Evolutionary conservation across 2,888 invertebrate genomes (phyloP), one percentile per base, ranked within the genome.

Genomic region (Isotomurus palustris): DNA sequence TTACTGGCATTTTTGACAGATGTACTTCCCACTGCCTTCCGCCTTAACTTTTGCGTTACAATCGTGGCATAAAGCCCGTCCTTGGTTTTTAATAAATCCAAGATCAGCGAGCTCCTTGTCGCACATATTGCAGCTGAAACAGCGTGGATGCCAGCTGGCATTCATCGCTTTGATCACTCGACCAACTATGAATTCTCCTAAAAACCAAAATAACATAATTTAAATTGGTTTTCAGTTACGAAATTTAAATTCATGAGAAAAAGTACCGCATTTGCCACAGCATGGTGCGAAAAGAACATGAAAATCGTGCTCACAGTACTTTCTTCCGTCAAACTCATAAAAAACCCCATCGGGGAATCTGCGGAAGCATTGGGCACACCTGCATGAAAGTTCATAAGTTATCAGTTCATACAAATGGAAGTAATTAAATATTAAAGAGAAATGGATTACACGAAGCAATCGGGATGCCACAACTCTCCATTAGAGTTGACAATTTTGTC

Each of bases 111-210:
- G 79, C 75, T 92, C 91, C 60, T 86, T 84, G 69, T 82, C 82
- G 76, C 99, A 99, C 76, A 92, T 83, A 75, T 96, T 91, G 74
- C 99, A 99, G 22, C 90, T 85, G 81, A 99, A 99, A 76, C 99
- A 99, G 60, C 85, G 84, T 2, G 97, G 96, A 79, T 99, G 99
- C 99, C 99, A 99, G 76, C 91, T 95, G 29, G 91, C 85, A 73
- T 96, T 94, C 94, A 99, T 96, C 1, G 99, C 99, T 76, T 99
- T 99, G 74, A 99, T 99, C 44, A 99, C 99, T 57, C 99, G 85
- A 0, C 99, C 99, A 74, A 97, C 93, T 60, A 99, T 92, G 76
- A 99, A 99, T 77, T 95, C 94, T 24, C 87, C 87, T 87, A 73
- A 5, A 71, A 60, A 22, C 19, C 17, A 44, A 44, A 22, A 22